Conservation (phyloP, 2,888 invertebrate species). For the Cephus pygmeus region DNA sequence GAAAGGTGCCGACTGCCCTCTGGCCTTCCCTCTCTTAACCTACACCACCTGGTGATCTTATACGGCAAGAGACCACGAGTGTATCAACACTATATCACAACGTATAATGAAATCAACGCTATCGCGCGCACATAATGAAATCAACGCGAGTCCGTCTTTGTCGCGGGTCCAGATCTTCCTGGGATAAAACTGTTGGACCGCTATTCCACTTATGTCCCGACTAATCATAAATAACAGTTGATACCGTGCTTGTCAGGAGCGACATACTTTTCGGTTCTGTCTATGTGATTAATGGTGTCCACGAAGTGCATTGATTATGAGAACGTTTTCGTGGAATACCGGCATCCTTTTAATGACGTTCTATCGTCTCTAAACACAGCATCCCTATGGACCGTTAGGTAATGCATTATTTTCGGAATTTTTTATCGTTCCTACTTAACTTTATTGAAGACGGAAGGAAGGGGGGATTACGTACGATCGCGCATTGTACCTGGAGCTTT, state of each 20-base stretch:
- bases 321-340: neutral
- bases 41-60: constrained; percentile 5
- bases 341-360: neutral
- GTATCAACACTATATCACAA: constrained; percentile 1
- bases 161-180: neutral
- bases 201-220: neutral
- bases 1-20: constrained; percentile 17
- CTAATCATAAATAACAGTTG: neutral
- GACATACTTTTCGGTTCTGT: neutral
- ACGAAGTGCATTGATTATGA: neutral
- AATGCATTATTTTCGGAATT: neutral
- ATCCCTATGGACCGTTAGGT: neutral
- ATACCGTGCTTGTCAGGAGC: neutral
- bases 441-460: neutral
- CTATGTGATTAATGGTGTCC: neutral
- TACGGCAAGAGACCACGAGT: neutral
- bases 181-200: neutral
- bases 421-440: neutral
- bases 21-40: neutral
- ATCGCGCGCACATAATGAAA: constrained; percentile 6
- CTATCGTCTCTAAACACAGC: neutral
- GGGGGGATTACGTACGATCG: neutral
- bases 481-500: neutral
- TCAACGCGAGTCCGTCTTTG: constrained; percentile 1
- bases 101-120: constrained; percentile 7